Percentiles rank a stretch among this genome's conserved stretches.
Conservation (phyloP, 2,113 vertebrate genomes). For the Amblyornis subalaris region DNA sequence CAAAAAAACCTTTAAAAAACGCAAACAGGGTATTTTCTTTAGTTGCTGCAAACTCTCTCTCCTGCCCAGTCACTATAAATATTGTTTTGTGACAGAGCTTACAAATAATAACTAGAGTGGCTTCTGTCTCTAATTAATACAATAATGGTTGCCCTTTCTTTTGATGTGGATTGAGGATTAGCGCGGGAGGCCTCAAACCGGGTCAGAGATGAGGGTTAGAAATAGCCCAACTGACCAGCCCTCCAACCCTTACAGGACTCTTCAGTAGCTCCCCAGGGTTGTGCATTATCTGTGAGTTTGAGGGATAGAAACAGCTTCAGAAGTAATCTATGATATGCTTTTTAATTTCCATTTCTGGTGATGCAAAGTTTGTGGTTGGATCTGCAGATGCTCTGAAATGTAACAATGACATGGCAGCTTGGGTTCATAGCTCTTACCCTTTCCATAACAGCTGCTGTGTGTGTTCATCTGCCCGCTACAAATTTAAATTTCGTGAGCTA, state of each 20-base stretch:
- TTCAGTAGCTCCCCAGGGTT: neutral
- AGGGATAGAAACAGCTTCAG: neutral
- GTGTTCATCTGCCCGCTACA: neutral
- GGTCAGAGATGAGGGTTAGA: neutral
- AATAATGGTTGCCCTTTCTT: neutral
- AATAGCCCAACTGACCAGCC: neutral
- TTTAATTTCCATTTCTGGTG: neutral
- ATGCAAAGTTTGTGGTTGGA: neutral
- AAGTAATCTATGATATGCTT: neutral
- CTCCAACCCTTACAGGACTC: neutral
- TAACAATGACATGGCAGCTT: neutral
- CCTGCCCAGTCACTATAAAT: neutral
- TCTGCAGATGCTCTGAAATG: neutral
- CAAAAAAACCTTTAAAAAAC: neutral
- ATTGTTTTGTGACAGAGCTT: neutral
- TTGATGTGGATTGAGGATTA: neutral
- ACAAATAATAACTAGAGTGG: neutral
- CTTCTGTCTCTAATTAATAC: neutral
- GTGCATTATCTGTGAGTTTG: neutral
- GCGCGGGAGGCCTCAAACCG: neutral
- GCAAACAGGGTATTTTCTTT: neutral
- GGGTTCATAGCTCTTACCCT: neutral
- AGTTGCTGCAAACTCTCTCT: neutral
- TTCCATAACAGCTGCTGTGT: neutral
- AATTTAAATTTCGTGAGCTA: neutral